A percentile compares a stretch with the other conserved stretches of the same genome.
Evolutionary conservation across 2,888 invertebrate genomes (phyloP).

Genomic region (Gortyna flavago): DNA sequence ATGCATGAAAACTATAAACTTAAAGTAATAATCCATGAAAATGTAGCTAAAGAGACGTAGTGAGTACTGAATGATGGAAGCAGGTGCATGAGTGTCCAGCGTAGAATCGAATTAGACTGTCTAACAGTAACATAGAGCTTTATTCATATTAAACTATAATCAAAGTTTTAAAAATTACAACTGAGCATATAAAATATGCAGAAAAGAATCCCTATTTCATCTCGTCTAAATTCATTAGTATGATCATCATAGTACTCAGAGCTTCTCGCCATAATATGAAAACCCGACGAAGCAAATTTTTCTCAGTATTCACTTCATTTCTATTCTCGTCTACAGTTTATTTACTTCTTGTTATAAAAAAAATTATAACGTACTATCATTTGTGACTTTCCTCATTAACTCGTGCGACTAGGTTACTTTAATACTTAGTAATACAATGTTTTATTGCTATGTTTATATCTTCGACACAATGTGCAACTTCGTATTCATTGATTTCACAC

Average conservation of each 20-base stretch:
- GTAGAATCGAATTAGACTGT: conserved; percentile 41
- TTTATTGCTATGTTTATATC: conserved; percentile 8
- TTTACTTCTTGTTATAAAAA: conserved; percentile 41
- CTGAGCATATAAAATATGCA: neutral
- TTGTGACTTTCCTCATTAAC: conserved; percentile 26
- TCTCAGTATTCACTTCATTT: conserved; percentile 52
- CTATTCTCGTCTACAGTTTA: conserved; percentile 50
- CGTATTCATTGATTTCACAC: conserved; percentile 15
- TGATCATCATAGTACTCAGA: conserved; percentile 40
- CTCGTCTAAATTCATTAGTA: conserved; percentile 56
- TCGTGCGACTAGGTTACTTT: neutral
- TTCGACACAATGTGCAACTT: conserved; percentile 21
- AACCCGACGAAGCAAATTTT: conserved; percentile 52
- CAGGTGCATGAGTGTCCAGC: conserved; percentile 40
- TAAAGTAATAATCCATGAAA: conserved; percentile 41
- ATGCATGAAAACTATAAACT: conserved; percentile 49
- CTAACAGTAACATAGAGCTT: conserved; percentile 34
- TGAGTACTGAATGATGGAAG: conserved; percentile 40
- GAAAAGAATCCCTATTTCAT: conserved; percentile 27
- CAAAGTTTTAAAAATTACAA: neutral
- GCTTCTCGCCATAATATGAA: conserved; percentile 48
- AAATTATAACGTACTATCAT: conserved; percentile 7
- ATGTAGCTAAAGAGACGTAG: conserved; percentile 29
- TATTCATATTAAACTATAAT: conserved; percentile 1
- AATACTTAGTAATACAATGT: conserved; percentile 15